Conservation (phyloP, 2,113 vertebrate genomes). For the Rhadina sibilatrix region DNA sequence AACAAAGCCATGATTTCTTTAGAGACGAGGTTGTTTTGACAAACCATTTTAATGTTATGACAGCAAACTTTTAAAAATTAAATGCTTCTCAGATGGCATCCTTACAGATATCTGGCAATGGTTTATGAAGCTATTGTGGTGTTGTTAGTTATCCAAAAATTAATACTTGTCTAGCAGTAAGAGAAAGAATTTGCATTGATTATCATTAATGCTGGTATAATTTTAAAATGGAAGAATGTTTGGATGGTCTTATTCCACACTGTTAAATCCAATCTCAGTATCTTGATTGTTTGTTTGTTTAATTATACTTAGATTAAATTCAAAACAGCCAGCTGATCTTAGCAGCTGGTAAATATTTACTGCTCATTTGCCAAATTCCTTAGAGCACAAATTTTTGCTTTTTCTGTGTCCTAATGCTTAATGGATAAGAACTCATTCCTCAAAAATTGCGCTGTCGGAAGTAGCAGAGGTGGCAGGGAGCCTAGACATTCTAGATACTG, state of each 20-base stretch:
- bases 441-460: neutral
- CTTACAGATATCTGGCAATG: neutral
- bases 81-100: neutral
- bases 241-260: slow-evolving; percentile 6
- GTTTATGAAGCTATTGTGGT: neutral
- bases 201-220: neutral
- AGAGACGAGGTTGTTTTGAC: neutral
- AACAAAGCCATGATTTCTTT: neutral
- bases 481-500: neutral
- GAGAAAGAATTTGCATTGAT: neutral
- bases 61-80: neutral
- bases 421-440: neutral
- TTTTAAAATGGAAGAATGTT: slow-evolving; percentile 3
- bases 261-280: slow-evolving; percentile 22
- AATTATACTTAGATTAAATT: slow-evolving; percentile 61
- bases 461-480: neutral
- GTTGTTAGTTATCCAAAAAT: slow-evolving; percentile 18
- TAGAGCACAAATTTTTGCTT: slow-evolving; percentile 30
- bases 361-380: slow-evolving; percentile 48
- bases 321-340: slow-evolving; percentile 45
- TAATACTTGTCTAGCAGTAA: neutral
- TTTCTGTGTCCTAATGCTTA: neutral
- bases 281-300: slow-evolving; percentile 42
- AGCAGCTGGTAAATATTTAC: slow-evolving; percentile 65
- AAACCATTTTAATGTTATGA: neutral